Percentiles rank a stretch among this genome's conserved stretches.
Conservation (phyloP, 1,140 invertebrate genomes). For the Camponotus vicinus region DNA sequence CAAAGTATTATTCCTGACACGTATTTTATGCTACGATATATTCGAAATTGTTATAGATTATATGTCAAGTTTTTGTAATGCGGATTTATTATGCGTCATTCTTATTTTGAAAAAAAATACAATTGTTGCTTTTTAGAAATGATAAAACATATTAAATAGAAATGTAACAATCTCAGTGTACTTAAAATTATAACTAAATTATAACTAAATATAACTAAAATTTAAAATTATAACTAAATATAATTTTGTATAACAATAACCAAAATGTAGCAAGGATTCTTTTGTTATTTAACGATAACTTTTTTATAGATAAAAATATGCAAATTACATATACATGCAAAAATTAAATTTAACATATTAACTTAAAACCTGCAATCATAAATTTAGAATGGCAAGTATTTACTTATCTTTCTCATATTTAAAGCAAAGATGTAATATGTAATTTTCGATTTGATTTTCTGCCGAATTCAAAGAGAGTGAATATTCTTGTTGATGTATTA, state of each 20-base stretch:
- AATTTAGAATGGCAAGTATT: neutral
- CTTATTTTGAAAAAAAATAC: constrained; percentile 16
- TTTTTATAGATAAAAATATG: neutral
- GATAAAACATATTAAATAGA: neutral
- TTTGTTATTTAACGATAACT: neutral
- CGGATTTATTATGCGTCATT: neutral
- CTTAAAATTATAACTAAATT: no score
- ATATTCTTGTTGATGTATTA: neutral
- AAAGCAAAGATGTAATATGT: neutral
- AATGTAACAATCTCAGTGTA: neutral
- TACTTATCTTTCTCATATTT: neutral
- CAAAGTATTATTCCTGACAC: constrained; percentile 27
- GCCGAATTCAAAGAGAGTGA: neutral
- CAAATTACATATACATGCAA: neutral
- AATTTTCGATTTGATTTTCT: constrained; percentile 32
- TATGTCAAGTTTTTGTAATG: neutral
- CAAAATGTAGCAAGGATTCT: neutral
- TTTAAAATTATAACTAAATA: neutral
- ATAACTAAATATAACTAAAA: no score
- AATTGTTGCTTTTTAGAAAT: neutral
- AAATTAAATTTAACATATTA: neutral
- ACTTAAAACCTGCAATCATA: neutral
- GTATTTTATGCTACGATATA: neutral
- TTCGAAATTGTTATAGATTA: constrained; percentile 26
- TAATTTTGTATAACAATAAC: neutral